Conservation (phyloP, 1,140 invertebrate species). For the Fopius arisanus region DNA sequence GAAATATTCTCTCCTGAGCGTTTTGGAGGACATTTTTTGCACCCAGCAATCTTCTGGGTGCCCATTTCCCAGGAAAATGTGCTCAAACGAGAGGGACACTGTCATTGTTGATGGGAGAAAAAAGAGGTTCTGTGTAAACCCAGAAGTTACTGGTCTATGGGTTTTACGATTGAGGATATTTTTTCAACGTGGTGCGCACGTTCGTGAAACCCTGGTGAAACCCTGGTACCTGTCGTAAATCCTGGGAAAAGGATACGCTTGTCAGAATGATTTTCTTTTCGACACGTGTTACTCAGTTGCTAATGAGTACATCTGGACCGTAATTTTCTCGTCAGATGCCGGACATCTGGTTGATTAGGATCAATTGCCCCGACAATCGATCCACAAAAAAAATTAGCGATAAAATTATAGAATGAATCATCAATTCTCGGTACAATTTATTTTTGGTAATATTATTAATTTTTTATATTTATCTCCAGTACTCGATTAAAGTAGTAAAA, state of each 20-base stretch:
- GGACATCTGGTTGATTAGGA: background rate
- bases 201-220: background rate
- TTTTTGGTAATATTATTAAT: too few relatives aligned
- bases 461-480: too few relatives aligned
- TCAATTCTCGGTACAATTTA: too few relatives aligned
- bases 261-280: background rate
- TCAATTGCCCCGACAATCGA: background rate
- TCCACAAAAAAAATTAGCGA: too few relatives aligned
- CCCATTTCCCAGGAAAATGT: background rate
- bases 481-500: too few relatives aligned
- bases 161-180: background rate
- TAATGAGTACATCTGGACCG: background rate
- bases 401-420: background rate
- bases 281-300: background rate
- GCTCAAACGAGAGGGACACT: background rate
- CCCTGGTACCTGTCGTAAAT: background rate
- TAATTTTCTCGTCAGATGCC: slow-evolving; percentile 6
- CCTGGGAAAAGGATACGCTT: background rate
- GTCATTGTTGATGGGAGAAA: background rate
- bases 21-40: background rate
- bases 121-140: background rate
- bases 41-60: background rate
- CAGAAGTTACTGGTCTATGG: background rate
- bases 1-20: background rate
- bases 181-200: background rate